These are phyloP conservation scores for Gallinago stenura DNA, from an alignment of 2,797 vertebrate genomes.

Conservation along the genomic window DNA sequence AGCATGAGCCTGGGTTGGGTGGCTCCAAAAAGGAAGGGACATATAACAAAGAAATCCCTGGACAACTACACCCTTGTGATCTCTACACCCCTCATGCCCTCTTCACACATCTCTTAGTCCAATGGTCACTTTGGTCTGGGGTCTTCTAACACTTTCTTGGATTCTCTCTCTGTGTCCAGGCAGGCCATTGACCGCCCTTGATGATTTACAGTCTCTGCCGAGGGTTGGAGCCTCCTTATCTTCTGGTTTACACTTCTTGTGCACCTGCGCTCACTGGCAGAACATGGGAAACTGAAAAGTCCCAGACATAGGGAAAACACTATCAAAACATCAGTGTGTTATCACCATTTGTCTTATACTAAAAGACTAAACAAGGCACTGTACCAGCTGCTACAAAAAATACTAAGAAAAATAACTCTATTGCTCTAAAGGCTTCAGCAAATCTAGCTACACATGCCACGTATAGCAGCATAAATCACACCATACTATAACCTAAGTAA, in stretches of 20 bases:
- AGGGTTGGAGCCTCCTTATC: neutral
- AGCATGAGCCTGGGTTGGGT: neutral
- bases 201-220: neutral
- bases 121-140: neutral
- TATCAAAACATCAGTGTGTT: neutral
- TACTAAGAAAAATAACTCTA: neutral
- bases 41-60: neutral
- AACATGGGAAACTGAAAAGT: neutral
- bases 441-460: neutral
- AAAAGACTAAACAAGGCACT: neutral
- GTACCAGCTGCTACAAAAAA: neutral
- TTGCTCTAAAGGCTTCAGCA: neutral
- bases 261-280: neutral
- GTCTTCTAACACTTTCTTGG: neutral
- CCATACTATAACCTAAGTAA: too few species aligned
- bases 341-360: neutral
- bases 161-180: neutral
- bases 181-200: neutral
- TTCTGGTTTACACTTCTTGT: neutral
- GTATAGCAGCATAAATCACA: neutral
- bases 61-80: neutral
- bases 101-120: neutral
- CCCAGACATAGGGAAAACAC: neutral
- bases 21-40: neutral
- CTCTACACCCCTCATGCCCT: neutral